These are phyloP conservation scores for Tragelaphus scriptus DNA, from an alignment of 2,113 vertebrate genomes.

Conservation along the genomic window DNA sequence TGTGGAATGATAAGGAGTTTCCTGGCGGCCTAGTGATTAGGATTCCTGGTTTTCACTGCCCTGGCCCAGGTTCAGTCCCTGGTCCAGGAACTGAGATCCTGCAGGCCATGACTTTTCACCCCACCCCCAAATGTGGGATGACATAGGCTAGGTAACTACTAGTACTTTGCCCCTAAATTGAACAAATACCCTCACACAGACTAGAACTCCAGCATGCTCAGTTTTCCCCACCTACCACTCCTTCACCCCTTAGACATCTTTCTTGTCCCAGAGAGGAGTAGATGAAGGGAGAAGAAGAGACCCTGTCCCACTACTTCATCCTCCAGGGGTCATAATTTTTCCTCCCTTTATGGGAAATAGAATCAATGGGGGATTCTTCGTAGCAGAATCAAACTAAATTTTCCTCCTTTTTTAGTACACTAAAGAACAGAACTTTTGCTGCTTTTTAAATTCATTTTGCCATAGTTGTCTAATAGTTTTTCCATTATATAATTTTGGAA, in stretches of 20 bases:
- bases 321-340: neutral
- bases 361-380: neutral
- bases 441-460: neutral
- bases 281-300: neutral
- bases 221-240: neutral
- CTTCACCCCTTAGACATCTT: neutral
- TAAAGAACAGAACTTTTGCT: neutral
- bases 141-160: neutral
- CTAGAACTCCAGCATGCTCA: neutral
- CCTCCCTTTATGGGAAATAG: neutral
- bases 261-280: neutral
- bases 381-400: neutral
- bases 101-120: neutral
- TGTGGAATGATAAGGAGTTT: neutral
- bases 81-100: neutral
- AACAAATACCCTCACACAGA: neutral
- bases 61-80: neutral
- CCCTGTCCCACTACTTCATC: neutral
- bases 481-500: neutral
- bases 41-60: neutral
- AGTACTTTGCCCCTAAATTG: neutral
- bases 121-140: neutral
- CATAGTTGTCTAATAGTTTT: neutral
- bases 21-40: neutral
- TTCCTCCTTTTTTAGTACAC: neutral